Conservation (phyloP, 1,140 invertebrate genomes). For the Calephelis nemesis region DNA sequence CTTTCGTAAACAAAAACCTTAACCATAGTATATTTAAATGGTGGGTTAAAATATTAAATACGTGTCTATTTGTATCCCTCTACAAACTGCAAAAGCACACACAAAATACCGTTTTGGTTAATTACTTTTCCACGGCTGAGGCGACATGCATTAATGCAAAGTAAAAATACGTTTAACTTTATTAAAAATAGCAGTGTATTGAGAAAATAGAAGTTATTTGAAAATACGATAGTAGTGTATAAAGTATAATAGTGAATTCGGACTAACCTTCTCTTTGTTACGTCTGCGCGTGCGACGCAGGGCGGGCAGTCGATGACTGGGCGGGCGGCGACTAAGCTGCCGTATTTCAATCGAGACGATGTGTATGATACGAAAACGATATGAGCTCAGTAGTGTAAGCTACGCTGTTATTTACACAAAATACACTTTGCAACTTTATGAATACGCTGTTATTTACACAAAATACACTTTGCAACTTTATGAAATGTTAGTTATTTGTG, state of each 20-base stretch:
- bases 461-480: not conserved
- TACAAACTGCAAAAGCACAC: conserved; percentile 38
- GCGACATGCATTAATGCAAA: conserved; percentile 43
- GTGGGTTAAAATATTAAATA: conserved; percentile 16
- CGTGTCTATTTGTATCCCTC: conserved; percentile 19
- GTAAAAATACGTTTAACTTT: not conserved
- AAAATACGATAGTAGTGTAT: not conserved
- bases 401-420: not conserved
- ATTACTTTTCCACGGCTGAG: conserved; percentile 46
- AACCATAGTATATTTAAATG: not conserved
- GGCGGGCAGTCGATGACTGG: conserved; percentile 70
- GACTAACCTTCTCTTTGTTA: conserved; percentile 47
- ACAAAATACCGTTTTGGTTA: conserved; percentile 62
- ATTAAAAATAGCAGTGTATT: too few species aligned
- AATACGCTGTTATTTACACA: not conserved
- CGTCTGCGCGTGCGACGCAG: conserved; percentile 51
- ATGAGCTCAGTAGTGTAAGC: conserved; percentile 20
- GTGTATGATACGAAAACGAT: conserved; percentile 31
- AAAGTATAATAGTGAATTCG: conserved; percentile 34
- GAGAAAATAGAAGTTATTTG: conserved; percentile 32
- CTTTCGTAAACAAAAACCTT: not conserved
- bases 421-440: not conserved
- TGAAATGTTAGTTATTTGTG: not conserved
- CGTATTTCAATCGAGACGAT: conserved; percentile 26
- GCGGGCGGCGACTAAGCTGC: conserved; percentile 57